A percentile compares a stretch with the other conserved stretches of the same genome.
Evolutionary conservation across 2,888 invertebrate species (phyloP).

Genomic region (Papilio protenor): DNA sequence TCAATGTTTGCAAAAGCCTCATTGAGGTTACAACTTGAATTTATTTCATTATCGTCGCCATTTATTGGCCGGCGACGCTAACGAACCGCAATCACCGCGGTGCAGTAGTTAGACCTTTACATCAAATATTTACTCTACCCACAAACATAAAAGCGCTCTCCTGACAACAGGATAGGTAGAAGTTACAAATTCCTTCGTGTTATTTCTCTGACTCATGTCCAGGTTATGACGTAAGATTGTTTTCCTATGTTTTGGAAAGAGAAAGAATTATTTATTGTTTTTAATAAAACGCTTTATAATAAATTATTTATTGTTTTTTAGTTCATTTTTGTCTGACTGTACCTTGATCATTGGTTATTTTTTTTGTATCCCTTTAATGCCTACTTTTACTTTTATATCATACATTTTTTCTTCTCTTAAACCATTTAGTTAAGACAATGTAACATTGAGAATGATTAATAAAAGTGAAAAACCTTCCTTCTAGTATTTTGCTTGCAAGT

Average conservation of each 20-base stretch:
- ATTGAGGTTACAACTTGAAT: conserved; percentile 36
- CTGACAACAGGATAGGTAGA: background rate
- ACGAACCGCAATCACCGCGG: conserved; percentile 38
- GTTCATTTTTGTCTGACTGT: too few relatives aligned
- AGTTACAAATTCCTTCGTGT: background rate
- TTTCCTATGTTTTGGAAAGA: background rate
- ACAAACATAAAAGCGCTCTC: background rate
- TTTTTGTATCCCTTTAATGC: too few relatives aligned
- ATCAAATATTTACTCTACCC: conserved; percentile 17
- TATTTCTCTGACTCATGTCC: background rate
- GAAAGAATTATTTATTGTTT: too few relatives aligned
- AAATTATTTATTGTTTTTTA: too few relatives aligned
- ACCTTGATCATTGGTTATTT: too few relatives aligned
- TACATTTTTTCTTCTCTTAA: too few relatives aligned
- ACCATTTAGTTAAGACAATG: too few relatives aligned
- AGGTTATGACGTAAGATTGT: background rate
- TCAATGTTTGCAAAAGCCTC: conserved; percentile 26
- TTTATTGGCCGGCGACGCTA: conserved; percentile 36
- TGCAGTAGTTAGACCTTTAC: conserved; percentile 35
- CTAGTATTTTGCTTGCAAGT: background rate
- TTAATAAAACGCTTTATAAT: too few relatives aligned
- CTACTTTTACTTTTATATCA: too few relatives aligned
- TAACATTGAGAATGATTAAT: too few relatives aligned
- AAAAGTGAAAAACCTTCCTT: too few relatives aligned
- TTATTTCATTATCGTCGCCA: conserved; percentile 40